Evolutionary conservation across 1,140 invertebrate species (phyloP), one percentile per base, ranked within the genome.

Genomic region (Nebria ingens): DNA sequence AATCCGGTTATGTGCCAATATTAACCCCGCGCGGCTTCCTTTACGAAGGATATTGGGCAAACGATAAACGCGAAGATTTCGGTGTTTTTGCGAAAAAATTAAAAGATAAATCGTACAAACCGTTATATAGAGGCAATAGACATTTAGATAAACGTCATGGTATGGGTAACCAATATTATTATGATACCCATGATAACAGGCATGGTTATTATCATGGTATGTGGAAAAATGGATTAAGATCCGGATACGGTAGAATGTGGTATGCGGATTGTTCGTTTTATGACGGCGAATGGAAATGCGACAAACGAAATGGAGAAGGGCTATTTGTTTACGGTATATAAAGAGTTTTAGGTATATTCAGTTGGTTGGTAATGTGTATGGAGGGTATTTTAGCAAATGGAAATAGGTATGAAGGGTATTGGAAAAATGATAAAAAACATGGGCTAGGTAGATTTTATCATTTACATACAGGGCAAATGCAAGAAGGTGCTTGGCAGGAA

Each of bases 191-290:
- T n/a, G n/a, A n/a, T n/a, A n/a, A n/a, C n/a, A n/a, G n/a, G n/a
- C n/a, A n/a, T n/a, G 63, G 61, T 55, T 22, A 55, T 21, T 69
- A 71, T 21, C 56, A 56, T 3, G 70, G 70, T 2, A 63, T 71
- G 2, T 82, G 80, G 80, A 60, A 71, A 1, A 60, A 69, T 9
- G 78, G 77, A 0, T 75, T 71, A 58, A 74, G 76, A 17, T 68
- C 83, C 34, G 85, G 84, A 0, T 81, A 80, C 59, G 86, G 85
- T 2, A 73, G 74, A 55, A 74, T 80, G 68, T 82, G 79, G 79
- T 76, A 78, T 57, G 53, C 58, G 0, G 66, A 79, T 61, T 73
- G 75, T 0, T 73, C 73, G 2, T 78, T 73, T 59, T 83, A 80
- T 55, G 74, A 76, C 21, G 81, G 81, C 0, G 69, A 66, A 45